Evolutionary conservation across 1,140 invertebrate species (phyloP).

Genomic region (Atta colombica): DNA sequence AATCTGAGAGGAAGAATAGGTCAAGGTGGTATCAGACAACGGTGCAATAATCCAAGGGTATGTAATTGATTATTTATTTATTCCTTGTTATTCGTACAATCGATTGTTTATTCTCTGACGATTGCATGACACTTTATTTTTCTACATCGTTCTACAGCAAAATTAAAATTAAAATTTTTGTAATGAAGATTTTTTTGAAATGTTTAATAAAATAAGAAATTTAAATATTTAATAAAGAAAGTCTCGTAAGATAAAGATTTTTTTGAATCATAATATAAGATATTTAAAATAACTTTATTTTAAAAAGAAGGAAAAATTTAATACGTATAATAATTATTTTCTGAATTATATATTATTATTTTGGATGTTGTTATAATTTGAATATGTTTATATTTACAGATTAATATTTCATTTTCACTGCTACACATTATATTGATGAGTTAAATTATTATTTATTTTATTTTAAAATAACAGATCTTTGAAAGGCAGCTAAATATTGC

Average conservation of each 20-base stretch:
- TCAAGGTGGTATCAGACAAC: no score
- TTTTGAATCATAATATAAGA: no score
- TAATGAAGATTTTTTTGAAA: neutral
- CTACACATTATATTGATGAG: neutral
- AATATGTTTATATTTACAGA: no score
- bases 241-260: no score
- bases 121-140: neutral
- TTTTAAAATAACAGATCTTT: neutral
- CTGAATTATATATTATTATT: no score
- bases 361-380: no score
- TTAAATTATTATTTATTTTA: slow-evolving; percentile 15
- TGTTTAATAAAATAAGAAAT: no score
- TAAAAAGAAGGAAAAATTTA: neutral
- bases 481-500: no score
- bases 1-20: slow-evolving; percentile 8
- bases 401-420: no score
- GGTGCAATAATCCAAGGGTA: neutral
- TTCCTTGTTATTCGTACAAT: neutral
- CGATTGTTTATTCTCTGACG: neutral
- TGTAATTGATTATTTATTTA: slow-evolving; percentile 4
- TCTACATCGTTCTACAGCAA: neutral
- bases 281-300: no score
- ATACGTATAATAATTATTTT: neutral
- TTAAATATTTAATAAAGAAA: no score
- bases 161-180: slow-evolving; percentile 6